These are phyloP conservation scores for Apaloderma vittatum DNA, from an alignment of 2,113 vertebrate species.

Conservation along the genomic window DNA sequence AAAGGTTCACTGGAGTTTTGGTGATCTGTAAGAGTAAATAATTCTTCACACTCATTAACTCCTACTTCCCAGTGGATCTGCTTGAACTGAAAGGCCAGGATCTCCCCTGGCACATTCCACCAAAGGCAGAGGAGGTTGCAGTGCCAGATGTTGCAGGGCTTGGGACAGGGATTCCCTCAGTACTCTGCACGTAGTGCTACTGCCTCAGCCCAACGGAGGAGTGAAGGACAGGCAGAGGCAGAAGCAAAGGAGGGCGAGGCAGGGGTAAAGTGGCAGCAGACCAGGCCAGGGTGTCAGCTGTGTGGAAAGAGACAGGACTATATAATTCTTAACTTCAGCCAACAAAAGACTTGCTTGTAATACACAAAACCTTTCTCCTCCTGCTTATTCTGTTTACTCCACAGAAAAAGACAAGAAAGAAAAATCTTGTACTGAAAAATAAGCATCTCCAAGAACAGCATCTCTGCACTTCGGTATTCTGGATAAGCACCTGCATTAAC, in stretches of 20 bases:
- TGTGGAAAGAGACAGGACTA: background rate
- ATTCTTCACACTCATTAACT: background rate
- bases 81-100: background rate
- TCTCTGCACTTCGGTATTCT: background rate
- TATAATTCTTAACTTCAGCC: background rate
- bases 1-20: background rate
- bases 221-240: background rate
- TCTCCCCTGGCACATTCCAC: background rate
- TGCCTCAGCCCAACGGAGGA: background rate
- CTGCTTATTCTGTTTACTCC: background rate
- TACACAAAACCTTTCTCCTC: background rate
- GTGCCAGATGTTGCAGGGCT: background rate
- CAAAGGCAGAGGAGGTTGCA: background rate
- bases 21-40: background rate
- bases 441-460: background rate
- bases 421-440: background rate
- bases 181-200: accelerated
- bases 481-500: background rate
- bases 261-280: background rate
- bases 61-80: background rate
- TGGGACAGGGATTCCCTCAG: background rate
- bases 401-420: background rate
- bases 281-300: background rate
- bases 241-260: background rate
- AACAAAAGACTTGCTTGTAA: background rate